Evolutionary conservation across 2,888 invertebrate genomes (phyloP), one percentile per base, ranked within the genome.

Genomic region (Cryptus armator): DNA sequence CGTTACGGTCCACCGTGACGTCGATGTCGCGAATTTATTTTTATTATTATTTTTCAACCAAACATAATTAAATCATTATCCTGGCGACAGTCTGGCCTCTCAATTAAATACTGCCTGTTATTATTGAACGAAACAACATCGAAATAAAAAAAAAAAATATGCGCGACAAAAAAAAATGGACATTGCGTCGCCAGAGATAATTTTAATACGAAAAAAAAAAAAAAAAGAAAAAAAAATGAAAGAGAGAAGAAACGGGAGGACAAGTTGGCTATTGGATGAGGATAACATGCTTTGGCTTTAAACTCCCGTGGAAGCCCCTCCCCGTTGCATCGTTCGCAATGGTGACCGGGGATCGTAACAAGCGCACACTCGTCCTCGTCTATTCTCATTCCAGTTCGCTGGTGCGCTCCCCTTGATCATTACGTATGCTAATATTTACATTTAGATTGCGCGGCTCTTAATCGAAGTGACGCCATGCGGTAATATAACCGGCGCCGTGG

Each of bases 351-450:
- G 29, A 14, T 62, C 14, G 48, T 14, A 62, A 62, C 59, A 84
- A 78, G 70, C 75, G 78, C 81, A 81, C 74, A 72, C 51, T 43
- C 79, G 72, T 79, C 66, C 80, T 81, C 67, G 86, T 88, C 89
- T 89, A 91, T 91, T 89, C 88, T 85, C 87, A 87, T 87, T 86
- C 85, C 24, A 81, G 74, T 78, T 46, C 48, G 62, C 64, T 43
- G 84, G 67, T 75, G 64, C 67, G 62, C 86, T 81, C 82, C 86
- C 90, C 87, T 88, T 71, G 89, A 91, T 92, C 92, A 92, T 92
- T 92, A 91, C 90, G 90, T 92, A 92, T 92, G 92, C 92, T 92
- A 92, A 92, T 92, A 92, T 92, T 92, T 92, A 92, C 92, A 92
- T 92, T 92, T 92, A 92, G 92, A 92, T 92, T 92, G 92, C 92